Base-by-base conservation (phyloP, 2,113 vertebrate genomes). In the Pardalotus punctatus region DNA sequence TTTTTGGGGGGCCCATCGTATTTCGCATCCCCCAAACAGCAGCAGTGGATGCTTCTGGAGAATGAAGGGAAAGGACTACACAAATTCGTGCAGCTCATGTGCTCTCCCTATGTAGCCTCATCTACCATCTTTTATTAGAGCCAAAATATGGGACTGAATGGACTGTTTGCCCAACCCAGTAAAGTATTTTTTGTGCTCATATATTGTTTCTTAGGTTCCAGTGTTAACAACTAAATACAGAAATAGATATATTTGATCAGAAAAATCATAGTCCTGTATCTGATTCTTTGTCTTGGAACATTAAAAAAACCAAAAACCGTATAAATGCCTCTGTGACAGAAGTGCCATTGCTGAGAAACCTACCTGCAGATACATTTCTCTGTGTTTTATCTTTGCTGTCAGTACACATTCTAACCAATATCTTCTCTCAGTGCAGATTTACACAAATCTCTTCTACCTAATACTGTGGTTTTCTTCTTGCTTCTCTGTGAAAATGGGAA, bases 91-190 rank as follows among this genome's bases (percentile, higher is more conserved):
- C 28, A 40, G 29, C 43, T 96, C 17, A 19, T 14, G 9, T 64
- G 6, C 8, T 56, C 13, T 82, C 17, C 17, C 17, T 42, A 0
- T 24, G 27, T 45, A 69, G 24, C 23, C 47, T 42, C 12, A 35
- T 78, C 64, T 70, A 22, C 50, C 5, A 7, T 79, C 35, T 81
- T 81, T 78, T 86, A 48, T 78, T 74, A 31, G 28, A 81, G 7
- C 14, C 36, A 45, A 72, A 92, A 29, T 69, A 36, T 0, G 69
- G 58, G 36, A 69, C 24, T 69, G 40, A 40, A 47, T 42, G 6
- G 51, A 64, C 12, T 1, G 0, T 33, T 56, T 70, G 10, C 47
- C 38, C 0, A 11, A 67, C 5, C 5, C 3, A 12, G 3, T n/a
- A 38, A 62, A 84, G 14, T 27, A 57, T 36, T 81, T 80, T 54